Base-by-base conservation (phyloP, 2,113 vertebrate genomes). In the Vimba vimba region DNA sequence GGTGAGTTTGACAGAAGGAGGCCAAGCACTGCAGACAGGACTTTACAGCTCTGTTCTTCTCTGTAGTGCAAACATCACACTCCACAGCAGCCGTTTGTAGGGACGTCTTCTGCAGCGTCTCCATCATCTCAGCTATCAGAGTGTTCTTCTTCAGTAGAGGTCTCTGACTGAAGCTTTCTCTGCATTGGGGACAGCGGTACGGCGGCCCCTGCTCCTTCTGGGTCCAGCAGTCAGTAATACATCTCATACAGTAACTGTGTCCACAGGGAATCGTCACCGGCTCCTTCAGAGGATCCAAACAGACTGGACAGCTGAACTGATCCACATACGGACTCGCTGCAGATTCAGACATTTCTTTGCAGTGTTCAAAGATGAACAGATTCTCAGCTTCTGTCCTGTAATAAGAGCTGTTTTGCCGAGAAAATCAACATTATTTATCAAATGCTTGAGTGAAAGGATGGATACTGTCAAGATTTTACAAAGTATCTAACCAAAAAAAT, bases 91-190 rank as follows among this genome's bases (percentile, higher is more conserved):
- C 4, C 8, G 45, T 15, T 21, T 59, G 86, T 45, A 47, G 33
- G 25, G 74, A 78, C 21, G 60, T 33, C 12, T 39, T 83, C 47
- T 77, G 33, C 73, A 86, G 74, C 47, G 82, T 77, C 80, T 83
- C 79, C 59, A 86, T 86, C 85, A 83, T 64, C 75, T 86, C 71
- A 77, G 73, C 60, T 36, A 86, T 7, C 52, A 83, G 30, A 12
- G 73, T 83, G 80, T 77, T 86, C 33, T 83, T 86, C 47, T 83
- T 83, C 60, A 86, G 80, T 9, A 25, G 45, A 83, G 85, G 85
- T 75, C 27, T 82, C 25, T 80, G 71, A 77, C 13, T 82, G 66
- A 86, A 86, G 10, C 13, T 68, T 25, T 68, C 62, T 64, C 62
- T 64, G 62, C 62, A 64, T 64, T 64, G 62, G 11, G 86, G 86